Evolutionary conservation across 1,140 invertebrate genomes (phyloP), one percentile per base, ranked within the genome.

Genomic region (Leptinotarsa lineolata): DNA sequence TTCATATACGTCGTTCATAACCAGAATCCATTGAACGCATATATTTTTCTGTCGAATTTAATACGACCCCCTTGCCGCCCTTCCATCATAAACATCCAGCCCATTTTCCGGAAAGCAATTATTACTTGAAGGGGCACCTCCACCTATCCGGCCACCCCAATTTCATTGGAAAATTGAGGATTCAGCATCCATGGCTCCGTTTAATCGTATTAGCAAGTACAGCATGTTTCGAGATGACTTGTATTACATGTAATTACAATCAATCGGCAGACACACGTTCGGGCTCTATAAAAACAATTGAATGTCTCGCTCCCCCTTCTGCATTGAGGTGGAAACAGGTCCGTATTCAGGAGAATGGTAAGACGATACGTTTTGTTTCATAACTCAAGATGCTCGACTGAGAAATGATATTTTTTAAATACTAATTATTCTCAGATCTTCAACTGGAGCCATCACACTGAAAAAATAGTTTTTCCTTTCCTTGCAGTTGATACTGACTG

Each of bases 221-320:
- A 70, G 46, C 74, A 76, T 75, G 74, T 78, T 78, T 69, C 74
- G 74, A 73, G 70, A 72, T 74, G 74, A 68, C 74, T 73, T 78
- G 76, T 78, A 78, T 76, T 76, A 72, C 70, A 73, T 70, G 68
- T 74, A 78, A 78, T 78, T 78, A 78, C 76, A 76, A 78, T 78
- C 76, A 75, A 78, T 76, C 72, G 71, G 46, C 61, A 72, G 68
- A 60, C 61, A 64, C 64, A 46, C 65, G 70, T 72, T 67, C 67
- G 22, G 65, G 68, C 71, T 63, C 77, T 45, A 74, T 74, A 78
- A 76, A 78, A 76, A 78, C 75, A 76, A 78, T 72, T 70, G 75
- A 71, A 73, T 72, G 54, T 70, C 59, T 61, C 24, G 61, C 65
- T 61, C 71, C 64, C 68, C 69, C 54, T 69, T 65, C 65, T 39